Evolutionary conservation across 2,113 vertebrate genomes (phyloP), one percentile per base, ranked within the genome.

Genomic region (Agelaius phoeniceus): DNA sequence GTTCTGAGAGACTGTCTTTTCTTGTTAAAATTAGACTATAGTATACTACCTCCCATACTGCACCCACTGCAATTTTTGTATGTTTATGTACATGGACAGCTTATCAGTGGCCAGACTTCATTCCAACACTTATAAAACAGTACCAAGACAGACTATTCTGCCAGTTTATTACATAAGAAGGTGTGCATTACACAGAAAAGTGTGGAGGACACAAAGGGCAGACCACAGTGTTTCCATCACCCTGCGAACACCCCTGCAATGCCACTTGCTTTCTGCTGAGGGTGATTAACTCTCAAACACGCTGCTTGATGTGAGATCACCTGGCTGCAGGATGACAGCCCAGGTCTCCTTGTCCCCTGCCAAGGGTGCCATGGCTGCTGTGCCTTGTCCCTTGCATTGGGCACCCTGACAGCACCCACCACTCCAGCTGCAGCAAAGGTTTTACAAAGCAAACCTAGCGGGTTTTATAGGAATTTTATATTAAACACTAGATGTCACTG

Each of bases 401-500:
- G 19, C 37, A 61, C 52, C 39, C 43, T 46, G 65, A 48, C 27
- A 84, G 30, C 63, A 82, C 30, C 63, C 26, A 2, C 19, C 2
- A 13, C 12, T 3, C n/a, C 7, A 26, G 27, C 69, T 89, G 63
- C 52, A 9, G 3, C 37, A 37, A 37, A 9, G 2, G 11, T 58
- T 87, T 59, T 35, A 18, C 13, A 10, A 24, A 74, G 43, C 15
- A 67, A 67, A 67, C 7, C 22, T 17, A 2, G 4, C 0, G 0
- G 9, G 7, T 39, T 84, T 86, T 15, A 22, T 1, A 17, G 65
- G 58, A 22, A 62, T 88, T 91, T 93, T 46, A 8, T 52, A 22
- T 51, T 55, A 88, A 89, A 77, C 97, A 97, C 97, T 97, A 98
- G 97, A 77, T 98, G 98, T 98, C 97, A 97, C 92, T 96, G 92